Evolutionary conservation across 2,797 vertebrate genomes (phyloP).

Genomic region (Spea hammondii): DNA sequence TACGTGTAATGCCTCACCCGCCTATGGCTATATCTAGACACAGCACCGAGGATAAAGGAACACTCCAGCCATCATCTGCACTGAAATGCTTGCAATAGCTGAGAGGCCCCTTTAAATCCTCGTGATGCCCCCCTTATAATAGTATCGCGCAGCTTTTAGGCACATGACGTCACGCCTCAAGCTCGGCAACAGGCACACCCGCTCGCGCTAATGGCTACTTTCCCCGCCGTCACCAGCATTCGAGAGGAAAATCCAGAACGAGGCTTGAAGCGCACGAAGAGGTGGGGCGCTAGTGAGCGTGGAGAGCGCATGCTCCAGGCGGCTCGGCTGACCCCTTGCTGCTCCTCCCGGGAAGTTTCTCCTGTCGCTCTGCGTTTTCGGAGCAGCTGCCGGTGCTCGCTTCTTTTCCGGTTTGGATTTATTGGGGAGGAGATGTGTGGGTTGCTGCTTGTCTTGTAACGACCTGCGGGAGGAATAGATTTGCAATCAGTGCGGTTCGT

Average conservation of each 20-base stretch:
- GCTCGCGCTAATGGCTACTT: not conserved
- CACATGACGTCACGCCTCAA: not conserved
- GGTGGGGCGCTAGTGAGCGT: not conserved
- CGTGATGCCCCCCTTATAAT: not conserved
- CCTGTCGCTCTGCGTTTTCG: not conserved
- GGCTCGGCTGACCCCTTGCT: conserved; percentile 26
- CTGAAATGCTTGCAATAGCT: too few relatives aligned
- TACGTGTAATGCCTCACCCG: too few relatives aligned
- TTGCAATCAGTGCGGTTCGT: not conserved
- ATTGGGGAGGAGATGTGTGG: not conserved
- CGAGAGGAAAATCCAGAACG: not conserved
- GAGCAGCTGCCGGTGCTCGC: conserved; percentile 21
- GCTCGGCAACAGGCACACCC: not conserved
- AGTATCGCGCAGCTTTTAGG: not conserved
- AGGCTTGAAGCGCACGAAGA: conserved; percentile 31
- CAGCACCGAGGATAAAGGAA: too few relatives aligned
- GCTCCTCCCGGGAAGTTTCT: conserved; percentile 46
- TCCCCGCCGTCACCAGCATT: not conserved
- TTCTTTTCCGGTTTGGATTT: not conserved
- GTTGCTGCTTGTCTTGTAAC: not conserved
- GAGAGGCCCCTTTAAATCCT: not conserved
- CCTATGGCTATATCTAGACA: too few relatives aligned
- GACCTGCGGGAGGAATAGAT: too few relatives aligned
- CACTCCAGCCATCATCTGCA: too few relatives aligned
- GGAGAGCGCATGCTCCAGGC: conserved; percentile 16